Base-by-base conservation (phyloP, 2,888 invertebrate genomes). In the Caenorhabditis sulstoni region DNA sequence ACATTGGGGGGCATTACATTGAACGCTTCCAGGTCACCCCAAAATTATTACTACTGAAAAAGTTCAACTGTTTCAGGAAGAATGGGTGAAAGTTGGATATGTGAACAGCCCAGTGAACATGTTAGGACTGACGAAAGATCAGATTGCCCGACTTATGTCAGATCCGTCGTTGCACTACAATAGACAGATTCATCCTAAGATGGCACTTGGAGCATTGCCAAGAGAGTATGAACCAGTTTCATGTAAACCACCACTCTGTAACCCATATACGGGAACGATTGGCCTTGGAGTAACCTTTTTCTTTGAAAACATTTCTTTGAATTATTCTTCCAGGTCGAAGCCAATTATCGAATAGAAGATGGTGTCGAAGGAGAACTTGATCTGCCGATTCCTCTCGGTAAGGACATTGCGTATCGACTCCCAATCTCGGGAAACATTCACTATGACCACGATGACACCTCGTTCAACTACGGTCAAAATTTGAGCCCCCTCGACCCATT, bases 211-310 rank as follows among this genome's bases (percentile, higher is more conserved):
- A 8, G 76, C 81, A 14, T 65, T 84, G 12, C 83, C 85, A 18
- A 73, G 75, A 53, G 75, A 81, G 14, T 75, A 71, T 41, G 77
- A 76, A 23, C 85, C 85, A 18, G 49, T 83, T 11, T 79, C 79
- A 18, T 85, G 85, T 57, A 81, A 81, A 44, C 83, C 85, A 5
- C 85, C 85, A 9, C 29, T 85, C 11, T 85, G 85, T 47, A 84
- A 84, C 50, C 85, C 85, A 1, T 84, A 84, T 62, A 50, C 62
- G 35, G 78, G 75, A 41, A 79, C 81, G 2, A 70, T 85, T n/a
- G 79, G 76, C 2, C 67, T 84, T 39, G 85, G 85, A 16, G 84
- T 85, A 52, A n/a, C n/a, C n/a, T n/a, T n/a, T n/a, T n/a, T n/a
- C n/a, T n/a, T n/a, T 53, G 59, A 39, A 16, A 16, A 16, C 20